Evolutionary conservation across 2,797 vertebrate species (phyloP), one percentile per base, ranked within the genome.

Genomic region (Scleropages formosus): DNA sequence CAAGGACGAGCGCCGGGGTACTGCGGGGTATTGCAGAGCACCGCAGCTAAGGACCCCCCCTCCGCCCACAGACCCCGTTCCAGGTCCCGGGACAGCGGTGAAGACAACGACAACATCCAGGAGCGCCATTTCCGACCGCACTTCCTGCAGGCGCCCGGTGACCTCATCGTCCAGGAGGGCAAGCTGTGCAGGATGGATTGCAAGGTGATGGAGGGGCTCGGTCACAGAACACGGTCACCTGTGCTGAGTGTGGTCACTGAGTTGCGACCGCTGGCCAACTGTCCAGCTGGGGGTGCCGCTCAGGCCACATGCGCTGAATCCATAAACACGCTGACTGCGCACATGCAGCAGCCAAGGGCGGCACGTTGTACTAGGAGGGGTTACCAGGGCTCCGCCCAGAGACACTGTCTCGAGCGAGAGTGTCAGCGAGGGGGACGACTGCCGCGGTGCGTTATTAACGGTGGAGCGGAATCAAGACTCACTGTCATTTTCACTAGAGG

Each of bases 111-210:
- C 78, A 96, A 96, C 75, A 98, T 98, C 87, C 97, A 98, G 82
- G 97, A 99, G 89, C 95, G 98, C 73, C 98, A 98, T 91, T 99
- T 99, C 92, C 95, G 98, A 77, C 98, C 98, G 31, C 97, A 99
- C 89, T 99, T 99, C 91, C 89, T 99, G 87, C 98, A 99, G 90
- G 97, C 98, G 0, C 98, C 98, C 0, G 98, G 98, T 65, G 96
- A 99, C 82, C 89, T 99, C 86, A 97, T 96, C 12, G 94, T 98
- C 22, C 97, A 98, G 86, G 98, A 99, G 89, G 96, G 98, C 24
- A 94, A 94, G 49, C 94, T 99, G 3, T 99, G 97, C 82, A 90
- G 98, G 77, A 99, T 99, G 98, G 98, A 99, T 85, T 99, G 98
- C 89, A 99, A 99, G 93, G 98, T 96, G 88, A 89, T 85, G 39